These are phyloP conservation scores for Dysdera silvatica DNA, from an alignment of 1,140 invertebrate genomes.

Conservation along the genomic window DNA sequence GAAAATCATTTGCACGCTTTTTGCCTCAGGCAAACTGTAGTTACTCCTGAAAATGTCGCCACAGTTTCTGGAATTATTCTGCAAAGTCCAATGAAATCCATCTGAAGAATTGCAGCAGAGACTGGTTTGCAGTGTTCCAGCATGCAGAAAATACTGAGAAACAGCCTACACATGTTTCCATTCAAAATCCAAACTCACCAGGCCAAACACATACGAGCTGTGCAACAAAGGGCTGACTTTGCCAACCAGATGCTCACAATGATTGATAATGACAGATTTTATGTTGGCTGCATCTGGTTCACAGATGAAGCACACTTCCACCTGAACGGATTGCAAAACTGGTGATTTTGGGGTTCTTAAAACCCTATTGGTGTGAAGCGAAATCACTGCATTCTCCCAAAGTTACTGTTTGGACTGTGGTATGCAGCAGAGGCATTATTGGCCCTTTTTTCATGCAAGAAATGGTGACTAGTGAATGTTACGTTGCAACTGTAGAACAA, in stretches of 20 bases:
- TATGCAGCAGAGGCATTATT: background rate
- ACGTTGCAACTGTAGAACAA: background rate
- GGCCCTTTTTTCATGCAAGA: slow-evolving; percentile 4
- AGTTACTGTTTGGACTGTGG: slow-evolving; percentile 10
- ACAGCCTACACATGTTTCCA: background rate
- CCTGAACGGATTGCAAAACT: background rate
- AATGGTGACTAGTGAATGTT: background rate
- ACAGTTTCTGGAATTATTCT: background rate
- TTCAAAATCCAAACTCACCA: background rate
- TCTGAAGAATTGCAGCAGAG: background rate
- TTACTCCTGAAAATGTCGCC: background rate
- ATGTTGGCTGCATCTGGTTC: slow-evolving; percentile 14
- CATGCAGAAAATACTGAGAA: background rate
- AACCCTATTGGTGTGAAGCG: background rate
- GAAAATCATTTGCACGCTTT: background rate
- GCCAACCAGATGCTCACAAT: background rate
- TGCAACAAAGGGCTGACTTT: slow-evolving; percentile 5
- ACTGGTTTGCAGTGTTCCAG: background rate
- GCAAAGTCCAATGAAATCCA: background rate
- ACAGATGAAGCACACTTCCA: slow-evolving; percentile 22
- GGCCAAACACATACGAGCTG: background rate
- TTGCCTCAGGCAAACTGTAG: background rate
- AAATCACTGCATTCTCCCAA: slow-evolving; percentile 7
- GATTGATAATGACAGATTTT: slow-evolving; percentile 2
- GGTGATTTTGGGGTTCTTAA: background rate